Conservation (phyloP, 2,888 invertebrate genomes). For the Pyrocoelia pectoralis region DNA sequence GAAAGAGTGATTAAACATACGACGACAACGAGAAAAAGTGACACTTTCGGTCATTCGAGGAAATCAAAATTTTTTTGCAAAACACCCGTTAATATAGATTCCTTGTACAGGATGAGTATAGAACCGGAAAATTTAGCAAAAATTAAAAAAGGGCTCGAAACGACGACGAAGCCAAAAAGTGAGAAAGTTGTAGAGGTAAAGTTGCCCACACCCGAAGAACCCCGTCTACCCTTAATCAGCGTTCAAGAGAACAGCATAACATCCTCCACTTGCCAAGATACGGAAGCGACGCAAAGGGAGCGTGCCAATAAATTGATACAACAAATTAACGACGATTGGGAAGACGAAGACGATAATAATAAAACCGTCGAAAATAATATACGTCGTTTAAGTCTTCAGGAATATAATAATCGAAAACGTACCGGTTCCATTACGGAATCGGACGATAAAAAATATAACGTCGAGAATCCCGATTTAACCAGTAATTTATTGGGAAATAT, state of each 20-base stretch:
- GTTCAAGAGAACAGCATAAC: conserved; percentile 34
- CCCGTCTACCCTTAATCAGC: conserved; percentile 2
- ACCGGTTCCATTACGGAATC: conserved; percentile 4
- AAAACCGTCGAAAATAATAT: conserved; percentile 19
- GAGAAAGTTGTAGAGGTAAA: too few species aligned
- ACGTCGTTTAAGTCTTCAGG: conserved; percentile 37
- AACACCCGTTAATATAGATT: background rate
- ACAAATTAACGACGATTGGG: conserved; percentile 30
- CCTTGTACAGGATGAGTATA: conserved; percentile 3
- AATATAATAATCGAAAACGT: conserved; percentile 39
- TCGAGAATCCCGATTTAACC: conserved; percentile 8
- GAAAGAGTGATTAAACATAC: too few species aligned
- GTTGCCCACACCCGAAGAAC: background rate
- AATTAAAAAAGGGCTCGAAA: background rate
- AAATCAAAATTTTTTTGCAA: too few species aligned
- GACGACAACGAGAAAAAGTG: too few species aligned
- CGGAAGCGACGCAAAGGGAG: conserved; percentile 11
- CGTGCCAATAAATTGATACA: conserved; percentile 13
- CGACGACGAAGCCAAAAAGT: background rate
- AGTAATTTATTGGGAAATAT: conserved; percentile 11
- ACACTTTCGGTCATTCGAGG: too few species aligned
- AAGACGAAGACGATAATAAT: conserved; percentile 25
- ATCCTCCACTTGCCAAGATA: conserved; percentile 30
- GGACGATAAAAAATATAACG: background rate
- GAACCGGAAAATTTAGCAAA: background rate